Conservation (phyloP, 1,140 invertebrate genomes). For the Drosophila kohkoa region DNA sequence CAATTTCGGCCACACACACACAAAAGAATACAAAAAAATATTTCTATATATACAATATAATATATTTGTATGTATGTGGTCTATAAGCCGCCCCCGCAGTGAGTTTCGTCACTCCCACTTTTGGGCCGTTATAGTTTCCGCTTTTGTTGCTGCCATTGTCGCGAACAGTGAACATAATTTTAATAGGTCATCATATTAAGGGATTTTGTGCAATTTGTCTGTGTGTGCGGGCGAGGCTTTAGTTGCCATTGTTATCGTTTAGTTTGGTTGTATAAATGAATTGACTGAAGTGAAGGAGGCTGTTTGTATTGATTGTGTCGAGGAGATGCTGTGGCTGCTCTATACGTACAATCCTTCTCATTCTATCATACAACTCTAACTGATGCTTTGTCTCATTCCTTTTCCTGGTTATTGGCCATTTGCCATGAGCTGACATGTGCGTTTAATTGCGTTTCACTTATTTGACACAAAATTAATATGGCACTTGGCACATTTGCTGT, state of each 20-base stretch:
- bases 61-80: conserved; percentile 29
- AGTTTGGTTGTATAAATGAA: conserved; percentile 43
- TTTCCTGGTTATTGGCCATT: conserved; percentile 69
- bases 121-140: conserved; percentile 34
- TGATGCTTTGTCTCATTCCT: conserved; percentile 6
- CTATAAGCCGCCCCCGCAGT: conserved; percentile 6
- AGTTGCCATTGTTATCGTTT: conserved; percentile 48
- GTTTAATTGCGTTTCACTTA: conserved; percentile 82
- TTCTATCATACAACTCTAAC: not conserved
- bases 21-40: conserved; percentile 13
- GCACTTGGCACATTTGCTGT: conserved; percentile 32
- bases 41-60: conserved; percentile 18
- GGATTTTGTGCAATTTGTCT: conserved; percentile 71
- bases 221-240: conserved; percentile 20
- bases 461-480: conserved; percentile 82
- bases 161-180: conserved; percentile 60
- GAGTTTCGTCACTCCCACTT: conserved; percentile 17
- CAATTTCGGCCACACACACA: conserved; percentile 44
- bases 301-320: conserved; percentile 66
- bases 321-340: conserved; percentile 10
- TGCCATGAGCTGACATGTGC: conserved; percentile 75
- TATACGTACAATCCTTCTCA: not conserved
- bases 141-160: conserved; percentile 58
- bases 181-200: conserved; percentile 82
- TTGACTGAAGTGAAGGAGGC: conserved; percentile 11